These are phyloP conservation scores for Apostichopus parvimensis DNA, from an alignment of 35 echinoderm and acorn worm species.

Conservation along the genomic window DNA sequence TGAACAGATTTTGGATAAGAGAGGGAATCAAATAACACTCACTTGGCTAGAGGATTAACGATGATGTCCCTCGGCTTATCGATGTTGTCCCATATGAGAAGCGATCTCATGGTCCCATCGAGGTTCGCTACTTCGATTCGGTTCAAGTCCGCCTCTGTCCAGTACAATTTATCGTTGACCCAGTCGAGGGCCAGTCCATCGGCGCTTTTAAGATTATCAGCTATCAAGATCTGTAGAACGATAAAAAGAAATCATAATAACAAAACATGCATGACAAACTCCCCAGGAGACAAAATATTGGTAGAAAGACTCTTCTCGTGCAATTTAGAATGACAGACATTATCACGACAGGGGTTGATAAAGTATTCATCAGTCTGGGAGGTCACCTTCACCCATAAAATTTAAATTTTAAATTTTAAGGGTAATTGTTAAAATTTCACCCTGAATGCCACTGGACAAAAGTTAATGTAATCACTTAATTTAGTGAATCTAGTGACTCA, in stretches of 20 bases:
- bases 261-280: too few relatives aligned
- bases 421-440: too few relatives aligned
- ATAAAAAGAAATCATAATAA: too few relatives aligned
- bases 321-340: neutral
- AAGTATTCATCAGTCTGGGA: too few relatives aligned
- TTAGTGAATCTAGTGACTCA: too few relatives aligned
- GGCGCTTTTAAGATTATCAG: conserved; percentile 68
- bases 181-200: conserved; percentile 88
- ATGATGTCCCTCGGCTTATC: conserved; percentile 92
- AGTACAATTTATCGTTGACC: conserved; percentile 88
- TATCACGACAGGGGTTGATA: neutral
- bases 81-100: conserved; percentile 84
- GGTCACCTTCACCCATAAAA: too few relatives aligned
- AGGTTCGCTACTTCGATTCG: conserved; percentile 87
- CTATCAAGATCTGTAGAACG: conserved; percentile 57
- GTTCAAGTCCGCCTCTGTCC: conserved; percentile 89
- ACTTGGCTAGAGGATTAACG: conserved; percentile 75
- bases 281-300: too few relatives aligned
- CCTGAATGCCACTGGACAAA: too few relatives aligned
- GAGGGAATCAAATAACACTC: neutral
- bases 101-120: conserved; percentile 72
- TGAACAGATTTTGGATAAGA: too few relatives aligned
- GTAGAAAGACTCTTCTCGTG: too few relatives aligned
- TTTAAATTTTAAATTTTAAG: too few relatives aligned
- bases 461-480: too few relatives aligned